Conservation (phyloP, 2,888 invertebrate species). For the Protodeltote pygarga region DNA sequence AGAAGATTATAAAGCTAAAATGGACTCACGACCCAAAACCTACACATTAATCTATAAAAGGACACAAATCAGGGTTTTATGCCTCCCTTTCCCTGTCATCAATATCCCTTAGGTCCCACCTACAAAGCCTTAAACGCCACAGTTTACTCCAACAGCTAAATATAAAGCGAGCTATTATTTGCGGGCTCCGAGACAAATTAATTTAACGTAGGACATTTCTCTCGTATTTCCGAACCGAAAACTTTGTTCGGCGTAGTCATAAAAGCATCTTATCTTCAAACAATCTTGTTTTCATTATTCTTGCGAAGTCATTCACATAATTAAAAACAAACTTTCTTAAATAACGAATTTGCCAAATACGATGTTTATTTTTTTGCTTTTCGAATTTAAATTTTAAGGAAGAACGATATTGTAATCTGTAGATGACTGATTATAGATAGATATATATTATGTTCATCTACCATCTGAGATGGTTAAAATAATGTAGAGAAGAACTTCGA, state of each 20-base stretch:
- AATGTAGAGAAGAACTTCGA: too few species aligned
- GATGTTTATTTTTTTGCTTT: too few species aligned
- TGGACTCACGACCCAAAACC: conserved; percentile 1
- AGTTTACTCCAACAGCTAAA: conserved; percentile 41
- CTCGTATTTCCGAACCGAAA: conserved; percentile 10
- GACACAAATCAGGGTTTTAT: conserved; percentile 41
- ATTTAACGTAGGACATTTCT: conserved; percentile 20
- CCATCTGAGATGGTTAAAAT: too few species aligned
- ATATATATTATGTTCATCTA: too few species aligned
- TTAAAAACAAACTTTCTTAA: too few species aligned
- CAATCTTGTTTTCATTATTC: background rate
- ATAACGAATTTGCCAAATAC: too few species aligned
- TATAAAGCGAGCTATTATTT: conserved; percentile 30
- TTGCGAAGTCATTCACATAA: too few species aligned
- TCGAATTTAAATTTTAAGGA: too few species aligned
- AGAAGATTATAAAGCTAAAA: conserved; percentile 18
- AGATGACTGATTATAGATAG: too few species aligned
- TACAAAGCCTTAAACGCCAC: conserved; percentile 34
- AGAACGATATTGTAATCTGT: too few species aligned
- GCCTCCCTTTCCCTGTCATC: conserved; percentile 43
- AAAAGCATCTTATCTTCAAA: conserved; percentile 19
- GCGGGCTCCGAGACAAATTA: conserved; percentile 26
- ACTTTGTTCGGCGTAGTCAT: conserved; percentile 15
- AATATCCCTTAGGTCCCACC: conserved; percentile 33
- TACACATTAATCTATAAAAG: conserved; percentile 24